These are phyloP conservation scores for Hartigia nigra DNA, from an alignment of 2,888 invertebrate genomes.

Conservation along the genomic window DNA sequence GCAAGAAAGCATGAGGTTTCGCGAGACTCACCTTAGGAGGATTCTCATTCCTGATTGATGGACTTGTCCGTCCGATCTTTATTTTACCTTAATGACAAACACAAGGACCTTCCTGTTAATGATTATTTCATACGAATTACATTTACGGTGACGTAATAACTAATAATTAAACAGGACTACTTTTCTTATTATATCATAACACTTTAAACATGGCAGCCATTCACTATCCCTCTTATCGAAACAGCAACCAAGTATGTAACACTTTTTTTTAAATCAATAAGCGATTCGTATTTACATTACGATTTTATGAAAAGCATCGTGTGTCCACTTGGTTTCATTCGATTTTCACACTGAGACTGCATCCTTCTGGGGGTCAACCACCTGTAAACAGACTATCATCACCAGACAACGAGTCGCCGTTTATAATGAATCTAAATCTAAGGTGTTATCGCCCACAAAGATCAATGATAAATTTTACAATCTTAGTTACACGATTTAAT, in stretches of 20 bases:
- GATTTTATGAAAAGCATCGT: background rate
- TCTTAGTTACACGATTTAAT: background rate
- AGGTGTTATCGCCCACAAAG: background rate
- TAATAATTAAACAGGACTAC: background rate
- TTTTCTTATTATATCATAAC: background rate
- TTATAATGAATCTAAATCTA: background rate
- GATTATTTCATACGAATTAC: background rate
- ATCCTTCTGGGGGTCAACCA: background rate
- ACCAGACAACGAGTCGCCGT: background rate
- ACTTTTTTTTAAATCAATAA: background rate
- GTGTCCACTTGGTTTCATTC: too few species aligned
- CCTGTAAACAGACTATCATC: background rate
- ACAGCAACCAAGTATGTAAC: background rate
- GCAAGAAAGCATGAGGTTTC: constrained; percentile 61
- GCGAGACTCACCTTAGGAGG: constrained; percentile 35
- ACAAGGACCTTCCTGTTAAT: background rate
- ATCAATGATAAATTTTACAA: background rate
- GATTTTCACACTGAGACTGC: background rate
- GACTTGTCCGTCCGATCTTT: background rate
- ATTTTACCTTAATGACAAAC: background rate
- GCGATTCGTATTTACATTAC: background rate
- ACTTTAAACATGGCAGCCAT: background rate
- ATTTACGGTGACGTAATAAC: background rate
- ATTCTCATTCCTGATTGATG: background rate
- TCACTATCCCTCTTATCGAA: background rate